A percentile compares a stretch with the other conserved stretches of the same genome.
Conservation (phyloP, 2,113 vertebrate genomes). For the Otocyon megalotis region DNA sequence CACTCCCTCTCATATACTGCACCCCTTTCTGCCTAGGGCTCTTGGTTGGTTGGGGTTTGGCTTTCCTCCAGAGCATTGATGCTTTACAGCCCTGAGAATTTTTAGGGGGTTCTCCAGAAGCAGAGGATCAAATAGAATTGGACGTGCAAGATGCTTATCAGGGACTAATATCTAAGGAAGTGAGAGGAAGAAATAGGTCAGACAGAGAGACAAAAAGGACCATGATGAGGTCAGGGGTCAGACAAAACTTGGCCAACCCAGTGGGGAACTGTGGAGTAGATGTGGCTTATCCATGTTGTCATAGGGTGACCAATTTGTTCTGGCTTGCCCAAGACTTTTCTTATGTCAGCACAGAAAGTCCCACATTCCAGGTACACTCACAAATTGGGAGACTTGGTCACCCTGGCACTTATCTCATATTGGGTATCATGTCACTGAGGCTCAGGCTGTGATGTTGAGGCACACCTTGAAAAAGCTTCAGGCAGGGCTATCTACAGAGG, state of each 20-base stretch:
- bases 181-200: background rate
- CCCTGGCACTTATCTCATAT: background rate
- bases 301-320: background rate
- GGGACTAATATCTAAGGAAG: background rate
- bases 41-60: background rate
- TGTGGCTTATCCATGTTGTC: background rate
- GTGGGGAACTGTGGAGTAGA: background rate
- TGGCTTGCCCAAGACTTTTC: background rate
- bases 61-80: background rate
- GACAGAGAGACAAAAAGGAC: background rate
- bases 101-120: background rate
- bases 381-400: background rate
- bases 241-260: background rate
- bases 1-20: background rate
- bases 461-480: background rate
- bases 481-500: background rate
- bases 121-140: conserved; percentile 2
- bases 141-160: background rate
- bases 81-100: background rate
- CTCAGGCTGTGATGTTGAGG: background rate
- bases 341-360: background rate
- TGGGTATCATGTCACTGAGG: background rate
- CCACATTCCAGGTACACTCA: background rate
- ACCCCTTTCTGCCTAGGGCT: background rate
- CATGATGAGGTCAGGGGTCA: background rate